Evolutionary conservation across 2,888 invertebrate genomes (phyloP).

Genomic region (Temnothorax rugatulus): DNA sequence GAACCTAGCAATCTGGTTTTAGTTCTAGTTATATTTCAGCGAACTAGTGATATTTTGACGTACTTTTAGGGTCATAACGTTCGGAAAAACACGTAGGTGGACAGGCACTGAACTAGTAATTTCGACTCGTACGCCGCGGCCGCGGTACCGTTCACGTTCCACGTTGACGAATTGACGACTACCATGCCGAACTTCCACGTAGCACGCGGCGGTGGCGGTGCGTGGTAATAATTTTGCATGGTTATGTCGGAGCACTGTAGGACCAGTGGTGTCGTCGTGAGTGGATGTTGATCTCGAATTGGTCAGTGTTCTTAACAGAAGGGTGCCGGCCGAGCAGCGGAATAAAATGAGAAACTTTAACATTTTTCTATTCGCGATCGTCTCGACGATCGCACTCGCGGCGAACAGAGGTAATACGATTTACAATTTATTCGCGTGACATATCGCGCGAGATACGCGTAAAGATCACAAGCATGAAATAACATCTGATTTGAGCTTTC

Average conservation of each 20-base stretch:
- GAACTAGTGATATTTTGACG: no score
- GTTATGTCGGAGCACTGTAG: conserved; percentile 61
- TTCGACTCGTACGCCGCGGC: no score
- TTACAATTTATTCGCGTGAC: not conserved
- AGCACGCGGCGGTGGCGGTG: conserved; percentile 73
- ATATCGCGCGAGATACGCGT: not conserved
- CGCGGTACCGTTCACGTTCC: conserved; percentile 70
- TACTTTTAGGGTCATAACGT: no score
- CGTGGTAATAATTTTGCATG: conserved; percentile 66
- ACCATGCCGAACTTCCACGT: conserved; percentile 80
- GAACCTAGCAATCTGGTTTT: no score
- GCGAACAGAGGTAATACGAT: conserved; percentile 90
- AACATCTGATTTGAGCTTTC: not conserved
- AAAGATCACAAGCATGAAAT: no score
- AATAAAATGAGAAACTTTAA: conserved; percentile 90
- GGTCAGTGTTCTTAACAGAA: conserved; percentile 67
- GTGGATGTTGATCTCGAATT: conserved; percentile 59
- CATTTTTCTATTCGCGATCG: conserved; percentile 89
- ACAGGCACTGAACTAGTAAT: no score
- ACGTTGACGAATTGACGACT: conserved; percentile 81
- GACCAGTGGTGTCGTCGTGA: conserved; percentile 58
- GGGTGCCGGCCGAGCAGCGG: conserved; percentile 27
- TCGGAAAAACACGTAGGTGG: no score
- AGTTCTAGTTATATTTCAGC: no score
- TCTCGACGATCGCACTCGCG: conserved; percentile 91